Evolutionary conservation across 1,140 invertebrate genomes (phyloP).

Genomic region (Choristoneura fumiferana): DNA sequence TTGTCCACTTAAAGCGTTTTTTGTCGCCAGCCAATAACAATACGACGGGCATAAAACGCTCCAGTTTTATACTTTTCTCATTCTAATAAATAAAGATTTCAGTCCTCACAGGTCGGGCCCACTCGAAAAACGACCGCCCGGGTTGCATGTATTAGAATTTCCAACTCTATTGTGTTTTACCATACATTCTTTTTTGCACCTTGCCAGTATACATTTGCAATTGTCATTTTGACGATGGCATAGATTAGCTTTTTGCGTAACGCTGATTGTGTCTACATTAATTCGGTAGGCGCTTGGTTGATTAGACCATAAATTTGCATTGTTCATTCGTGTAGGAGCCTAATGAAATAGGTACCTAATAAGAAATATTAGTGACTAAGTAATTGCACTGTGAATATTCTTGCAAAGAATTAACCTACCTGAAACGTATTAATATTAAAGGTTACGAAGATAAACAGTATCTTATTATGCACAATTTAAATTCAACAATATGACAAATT

Average conservation of each 20-base stretch:
- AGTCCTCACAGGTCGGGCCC: constrained; percentile 48
- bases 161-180: constrained; percentile 74
- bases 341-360: too few relatives aligned
- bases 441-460: too few relatives aligned
- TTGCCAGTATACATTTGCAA: constrained; percentile 72
- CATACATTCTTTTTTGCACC: constrained; percentile 76
- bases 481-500: too few relatives aligned
- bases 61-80: constrained; percentile 66
- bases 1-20: constrained; percentile 31
- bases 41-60: constrained; percentile 57
- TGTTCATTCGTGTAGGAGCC: background rate
- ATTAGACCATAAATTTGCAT: constrained; percentile 1
- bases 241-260: constrained; percentile 31
- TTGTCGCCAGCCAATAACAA: constrained; percentile 47
- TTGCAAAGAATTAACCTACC: too few relatives aligned
- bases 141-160: constrained; percentile 62
- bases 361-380: too few relatives aligned
- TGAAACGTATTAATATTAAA: too few relatives aligned
- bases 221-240: constrained; percentile 40
- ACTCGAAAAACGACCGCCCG: constrained; percentile 73
- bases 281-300: constrained; percentile 17
- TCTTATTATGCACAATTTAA: too few relatives aligned
- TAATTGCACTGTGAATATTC: too few relatives aligned
- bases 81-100: constrained; percentile 78
- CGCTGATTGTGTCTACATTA: constrained; percentile 16